These are phyloP conservation scores for Piaya cayana DNA, from an alignment of 2,113 vertebrate species.

Conservation along the genomic window DNA sequence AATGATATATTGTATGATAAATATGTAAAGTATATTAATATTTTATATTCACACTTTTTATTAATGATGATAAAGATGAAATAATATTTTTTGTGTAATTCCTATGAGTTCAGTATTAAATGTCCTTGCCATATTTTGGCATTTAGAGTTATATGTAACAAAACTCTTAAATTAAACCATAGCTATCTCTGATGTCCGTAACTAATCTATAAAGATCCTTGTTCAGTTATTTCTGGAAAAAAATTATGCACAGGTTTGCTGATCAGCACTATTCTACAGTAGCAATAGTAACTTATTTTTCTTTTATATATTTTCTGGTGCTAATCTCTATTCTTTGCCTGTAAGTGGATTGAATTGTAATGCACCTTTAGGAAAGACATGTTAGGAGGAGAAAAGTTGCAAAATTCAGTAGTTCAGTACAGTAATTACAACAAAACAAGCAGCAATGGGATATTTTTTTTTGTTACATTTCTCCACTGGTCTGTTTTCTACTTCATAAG, in stretches of 20 bases:
- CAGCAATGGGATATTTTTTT: not conserved
- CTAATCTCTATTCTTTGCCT: slow-evolving; percentile 17
- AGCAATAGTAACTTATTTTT: slow-evolving; percentile 57
- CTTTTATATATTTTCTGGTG: slow-evolving; percentile 23
- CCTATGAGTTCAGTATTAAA: slow-evolving; percentile 37
- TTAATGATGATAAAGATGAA: slow-evolving; percentile 3
- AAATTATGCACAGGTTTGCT: slow-evolving; percentile 10
- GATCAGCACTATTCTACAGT: not conserved
- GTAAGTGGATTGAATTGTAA: not conserved
- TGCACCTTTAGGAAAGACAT: not conserved
- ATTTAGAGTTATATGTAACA: slow-evolving; percentile 30
- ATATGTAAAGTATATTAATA: slow-evolving; percentile 62
- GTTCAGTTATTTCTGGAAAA: not conserved
- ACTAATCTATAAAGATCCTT: slow-evolving; percentile 15
- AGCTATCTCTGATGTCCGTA: not conserved
- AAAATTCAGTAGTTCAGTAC: not conserved
- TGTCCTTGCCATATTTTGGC: slow-evolving; percentile 33
- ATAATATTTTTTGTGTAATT: slow-evolving; percentile 20
- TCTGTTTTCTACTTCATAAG: not conserved
- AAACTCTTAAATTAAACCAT: slow-evolving; percentile 54
- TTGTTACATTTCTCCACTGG: not conserved
- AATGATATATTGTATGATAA: slow-evolving; percentile 46
- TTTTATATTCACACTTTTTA: slow-evolving; percentile 44
- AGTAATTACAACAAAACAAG: not conserved
- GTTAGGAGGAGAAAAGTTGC: not conserved